phyloP scores from a whole-genome alignment of 1,140 invertebrate genomes.

The Nylanderia fulva region DNA sequence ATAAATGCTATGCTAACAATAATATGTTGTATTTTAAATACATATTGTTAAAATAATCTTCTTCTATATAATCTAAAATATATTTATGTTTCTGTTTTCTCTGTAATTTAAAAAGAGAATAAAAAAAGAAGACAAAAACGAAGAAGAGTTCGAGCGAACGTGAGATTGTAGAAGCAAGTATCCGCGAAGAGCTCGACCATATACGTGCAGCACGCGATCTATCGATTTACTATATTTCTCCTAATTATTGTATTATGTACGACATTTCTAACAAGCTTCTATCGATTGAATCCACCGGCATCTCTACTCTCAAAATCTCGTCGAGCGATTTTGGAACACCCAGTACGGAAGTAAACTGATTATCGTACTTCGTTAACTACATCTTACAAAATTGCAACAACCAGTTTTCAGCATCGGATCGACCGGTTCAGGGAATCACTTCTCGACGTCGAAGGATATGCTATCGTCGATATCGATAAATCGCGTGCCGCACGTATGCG shows the following conservation, averaged over 20 bases:
- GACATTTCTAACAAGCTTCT: too few species aligned
- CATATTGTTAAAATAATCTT: too few species aligned
- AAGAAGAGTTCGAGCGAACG: conserved; percentile 31
- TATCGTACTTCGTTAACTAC: neutral
- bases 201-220: conserved; percentile 56
- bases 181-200: conserved; percentile 40
- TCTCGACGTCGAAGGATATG: neutral
- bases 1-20: too few species aligned
- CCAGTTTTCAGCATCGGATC: neutral
- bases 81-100: too few species aligned
- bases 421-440: neutral
- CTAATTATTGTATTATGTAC: too few species aligned
- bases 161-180: conserved; percentile 26
- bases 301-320: neutral
- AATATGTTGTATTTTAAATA: too few species aligned
- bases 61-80: too few species aligned
- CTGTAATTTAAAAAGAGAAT: neutral
- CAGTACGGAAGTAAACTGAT: neutral
- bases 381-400: conserved; percentile 17
- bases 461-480: conserved; percentile 48
- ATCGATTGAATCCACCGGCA: neutral
- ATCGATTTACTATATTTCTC: conserved; percentile 16
- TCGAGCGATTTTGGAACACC: neutral
- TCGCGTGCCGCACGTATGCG: conserved; percentile 55
- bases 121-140: neutral